These are phyloP conservation scores for Glossosoma conforme DNA, from an alignment of 1,140 invertebrate genomes.

Conservation along the genomic window DNA sequence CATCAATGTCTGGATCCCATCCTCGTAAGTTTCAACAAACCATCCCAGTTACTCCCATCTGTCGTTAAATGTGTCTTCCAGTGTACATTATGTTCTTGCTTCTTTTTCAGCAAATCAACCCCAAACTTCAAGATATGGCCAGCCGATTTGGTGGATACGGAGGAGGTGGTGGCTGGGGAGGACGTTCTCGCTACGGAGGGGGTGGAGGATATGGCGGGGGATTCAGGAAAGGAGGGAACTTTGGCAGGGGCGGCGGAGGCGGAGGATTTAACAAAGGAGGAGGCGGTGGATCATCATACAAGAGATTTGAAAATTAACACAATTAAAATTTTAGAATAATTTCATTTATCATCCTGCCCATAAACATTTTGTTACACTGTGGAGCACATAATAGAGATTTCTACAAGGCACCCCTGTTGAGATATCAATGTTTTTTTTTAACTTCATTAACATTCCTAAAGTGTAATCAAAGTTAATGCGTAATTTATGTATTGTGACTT, in stretches of 20 bases:
- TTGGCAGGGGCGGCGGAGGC: slow-evolving; percentile 34
- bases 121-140: slow-evolving; percentile 54
- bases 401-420: too few species aligned
- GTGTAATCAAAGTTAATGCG: too few species aligned
- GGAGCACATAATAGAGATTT: too few species aligned
- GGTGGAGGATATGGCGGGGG: slow-evolving; percentile 39
- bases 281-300: slow-evolving; percentile 28
- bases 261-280: slow-evolving; percentile 38
- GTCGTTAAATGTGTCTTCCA: slow-evolving; percentile 3
- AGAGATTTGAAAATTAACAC: slow-evolving; percentile 19
- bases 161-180: slow-evolving; percentile 50
- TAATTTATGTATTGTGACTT: too few species aligned
- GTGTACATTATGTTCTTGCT: slow-evolving; percentile 20
- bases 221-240: slow-evolving; percentile 17
- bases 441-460: too few species aligned
- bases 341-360: too few species aligned
- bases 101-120: slow-evolving; percentile 47
- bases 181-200: slow-evolving; percentile 39
- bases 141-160: slow-evolving; percentile 49
- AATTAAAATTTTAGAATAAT: too few species aligned
- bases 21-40: slow-evolving; percentile 62
- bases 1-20: slow-evolving; percentile 60
- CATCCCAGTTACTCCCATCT: neutral
- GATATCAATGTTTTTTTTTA: too few species aligned
- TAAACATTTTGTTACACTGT: too few species aligned